phyloP scores from a whole-genome alignment of 2,888 invertebrate genomes.

The Xestia rhomboidea region DNA sequence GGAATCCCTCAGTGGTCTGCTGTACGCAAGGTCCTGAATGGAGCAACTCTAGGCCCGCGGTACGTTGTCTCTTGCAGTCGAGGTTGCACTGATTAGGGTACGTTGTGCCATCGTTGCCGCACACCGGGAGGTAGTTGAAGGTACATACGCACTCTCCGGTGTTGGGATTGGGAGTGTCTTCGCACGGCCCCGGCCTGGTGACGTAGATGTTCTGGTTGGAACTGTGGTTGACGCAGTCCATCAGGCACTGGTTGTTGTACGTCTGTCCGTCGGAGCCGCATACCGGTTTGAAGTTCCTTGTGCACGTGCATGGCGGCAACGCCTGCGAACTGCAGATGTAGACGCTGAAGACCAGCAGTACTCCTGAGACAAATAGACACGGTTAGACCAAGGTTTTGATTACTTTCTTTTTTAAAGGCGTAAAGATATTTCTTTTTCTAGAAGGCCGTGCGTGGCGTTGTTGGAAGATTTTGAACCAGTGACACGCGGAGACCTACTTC shows the following conservation, averaged over 20 bases:
- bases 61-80: conserved; percentile 55
- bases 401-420: background rate
- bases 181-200: conserved; percentile 51
- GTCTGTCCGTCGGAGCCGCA: conserved; percentile 94
- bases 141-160: conserved; percentile 63
- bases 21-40: conserved; percentile 29
- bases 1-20: conserved; percentile 11
- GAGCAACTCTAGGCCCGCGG: conserved; percentile 37
- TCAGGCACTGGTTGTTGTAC: conserved; percentile 92
- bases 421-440: background rate
- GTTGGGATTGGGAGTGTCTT: conserved; percentile 12
- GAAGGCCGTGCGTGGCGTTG: background rate
- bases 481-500: background rate
- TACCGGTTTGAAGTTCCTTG: conserved; percentile 84
- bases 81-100: conserved; percentile 73
- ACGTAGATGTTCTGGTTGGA: conserved; percentile 41
- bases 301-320: conserved; percentile 76
- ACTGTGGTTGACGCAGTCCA: conserved; percentile 86
- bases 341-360: conserved; percentile 68
- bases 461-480: background rate
- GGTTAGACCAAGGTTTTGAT: background rate
- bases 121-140: conserved; percentile 69
- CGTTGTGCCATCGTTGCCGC: conserved; percentile 72
- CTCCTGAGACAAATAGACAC: conserved; percentile 65
- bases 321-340: conserved; percentile 67